Evolutionary conservation across 1,140 invertebrate genomes (phyloP).

Genomic region (Drosophila punjabiensis): DNA sequence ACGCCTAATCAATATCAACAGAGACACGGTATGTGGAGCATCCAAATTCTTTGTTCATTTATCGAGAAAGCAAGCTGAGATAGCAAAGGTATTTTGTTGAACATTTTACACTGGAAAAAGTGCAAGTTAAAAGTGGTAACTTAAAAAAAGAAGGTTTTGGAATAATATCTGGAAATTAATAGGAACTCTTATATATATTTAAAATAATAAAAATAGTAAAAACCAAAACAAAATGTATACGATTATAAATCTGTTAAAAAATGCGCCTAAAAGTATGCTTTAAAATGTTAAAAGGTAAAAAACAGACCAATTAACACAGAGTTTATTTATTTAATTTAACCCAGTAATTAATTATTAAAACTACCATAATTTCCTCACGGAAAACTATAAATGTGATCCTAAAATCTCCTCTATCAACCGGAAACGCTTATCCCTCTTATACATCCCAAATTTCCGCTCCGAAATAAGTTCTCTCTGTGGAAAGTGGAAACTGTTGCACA

Average conservation of each 20-base stretch:
- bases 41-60: conserved; percentile 25
- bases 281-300: not conserved
- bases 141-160: not conserved
- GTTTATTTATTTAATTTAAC: too few relatives aligned
- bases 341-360: not conserved
- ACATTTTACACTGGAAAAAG: conserved; percentile 1
- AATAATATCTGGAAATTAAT: not conserved
- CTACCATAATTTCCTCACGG: not conserved
- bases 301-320: too few relatives aligned
- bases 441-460: not conserved
- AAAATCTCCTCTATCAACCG: too few relatives aligned
- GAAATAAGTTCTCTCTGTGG: not conserved
- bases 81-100: conserved; percentile 10
- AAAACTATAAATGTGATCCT: too few relatives aligned
- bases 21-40: conserved; percentile 30
- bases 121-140: too few relatives aligned
- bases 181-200: not conserved
- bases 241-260: not conserved
- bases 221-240: too few relatives aligned
- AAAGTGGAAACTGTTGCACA: not conserved
- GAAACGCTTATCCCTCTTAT: too few relatives aligned
- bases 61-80: conserved; percentile 1
- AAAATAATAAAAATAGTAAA: not conserved
- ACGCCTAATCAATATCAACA: conserved; percentile 48
- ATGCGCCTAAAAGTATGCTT: not conserved